phyloP scores from a whole-genome alignment of 2,888 invertebrate species.

The Platycheirus albimanus region DNA sequence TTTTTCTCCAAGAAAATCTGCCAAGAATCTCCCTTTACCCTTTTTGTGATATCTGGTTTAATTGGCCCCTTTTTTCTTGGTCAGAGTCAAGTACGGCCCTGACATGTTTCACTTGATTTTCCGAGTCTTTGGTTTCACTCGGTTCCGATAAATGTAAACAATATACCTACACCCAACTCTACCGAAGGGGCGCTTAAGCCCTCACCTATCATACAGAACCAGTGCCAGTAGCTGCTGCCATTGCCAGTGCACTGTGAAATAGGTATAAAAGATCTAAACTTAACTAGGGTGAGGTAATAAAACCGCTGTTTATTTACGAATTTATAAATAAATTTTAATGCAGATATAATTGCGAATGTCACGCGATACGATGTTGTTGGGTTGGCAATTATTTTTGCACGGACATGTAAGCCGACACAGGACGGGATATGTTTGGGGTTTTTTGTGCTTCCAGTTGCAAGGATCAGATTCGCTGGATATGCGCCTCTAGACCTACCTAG shows the following conservation, averaged over 20 bases:
- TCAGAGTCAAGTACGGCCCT: slow-evolving; percentile 2
- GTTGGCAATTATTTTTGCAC: slow-evolving; percentile 72
- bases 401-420: slow-evolving; percentile 68
- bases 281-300: slow-evolving; percentile 71
- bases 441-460: slow-evolving; percentile 26
- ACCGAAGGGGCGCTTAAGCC: not conserved
- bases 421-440: slow-evolving; percentile 71
- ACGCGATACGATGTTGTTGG: slow-evolving; percentile 72
- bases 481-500: not conserved
- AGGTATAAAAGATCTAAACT: slow-evolving; percentile 50
- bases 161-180: slow-evolving; percentile 35
- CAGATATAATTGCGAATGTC: slow-evolving; percentile 74
- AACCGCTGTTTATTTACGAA: slow-evolving; percentile 74
- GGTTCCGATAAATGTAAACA: slow-evolving; percentile 70
- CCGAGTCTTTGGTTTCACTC: slow-evolving; percentile 39
- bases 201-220: not conserved
- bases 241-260: slow-evolving; percentile 3
- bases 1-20: too few relatives aligned
- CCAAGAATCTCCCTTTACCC: too few relatives aligned
- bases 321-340: slow-evolving; percentile 75
- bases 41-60: too few relatives aligned
- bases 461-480: not conserved
- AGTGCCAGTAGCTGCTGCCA: not conserved
- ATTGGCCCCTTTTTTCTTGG: not conserved
- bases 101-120: slow-evolving; percentile 16